Percentiles rank a stretch among this genome's conserved stretches.
phyloP scores from a whole-genome alignment of 2,797 vertebrate species.

The Arnoldichthys spilopterus region DNA sequence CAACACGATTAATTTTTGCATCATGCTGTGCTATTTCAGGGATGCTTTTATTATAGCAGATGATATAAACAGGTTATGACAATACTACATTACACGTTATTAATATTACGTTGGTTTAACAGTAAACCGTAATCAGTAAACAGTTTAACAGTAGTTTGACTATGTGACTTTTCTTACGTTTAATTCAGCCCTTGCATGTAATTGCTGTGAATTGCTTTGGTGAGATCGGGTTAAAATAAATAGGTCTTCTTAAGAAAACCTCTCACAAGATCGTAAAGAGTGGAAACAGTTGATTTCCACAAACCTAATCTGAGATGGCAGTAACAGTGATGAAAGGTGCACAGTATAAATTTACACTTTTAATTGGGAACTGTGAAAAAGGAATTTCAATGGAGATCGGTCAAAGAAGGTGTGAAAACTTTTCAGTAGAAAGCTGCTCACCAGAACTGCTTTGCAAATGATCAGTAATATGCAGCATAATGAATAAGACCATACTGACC shows the following conservation, averaged over 20 bases:
- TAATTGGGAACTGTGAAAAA: background rate
- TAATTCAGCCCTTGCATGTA: background rate
- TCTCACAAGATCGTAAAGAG: too few species aligned
- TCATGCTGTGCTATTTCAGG: too few species aligned
- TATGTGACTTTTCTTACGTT: too few species aligned
- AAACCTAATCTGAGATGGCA: background rate
- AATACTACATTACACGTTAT: too few species aligned
- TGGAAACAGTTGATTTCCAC: background rate
- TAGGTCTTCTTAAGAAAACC: background rate
- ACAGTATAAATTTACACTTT: conserved; percentile 8
- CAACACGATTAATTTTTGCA: too few species aligned
- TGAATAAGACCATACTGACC: background rate
- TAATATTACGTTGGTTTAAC: too few species aligned
- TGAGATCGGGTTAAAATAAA: background rate
- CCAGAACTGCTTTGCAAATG: background rate
- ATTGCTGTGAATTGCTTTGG: background rate
- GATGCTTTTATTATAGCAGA: too few species aligned
- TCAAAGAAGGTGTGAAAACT: background rate
- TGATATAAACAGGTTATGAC: too few species aligned
- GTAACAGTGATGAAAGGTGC: conserved; percentile 7
- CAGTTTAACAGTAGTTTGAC: too few species aligned
- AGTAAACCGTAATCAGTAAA: too few species aligned
- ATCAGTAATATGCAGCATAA: conserved; percentile 21
- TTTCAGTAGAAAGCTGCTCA: background rate
- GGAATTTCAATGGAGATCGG: background rate